Base-by-base conservation (phyloP, 2,888 invertebrate genomes). In the Orchestes rusci region DNA sequence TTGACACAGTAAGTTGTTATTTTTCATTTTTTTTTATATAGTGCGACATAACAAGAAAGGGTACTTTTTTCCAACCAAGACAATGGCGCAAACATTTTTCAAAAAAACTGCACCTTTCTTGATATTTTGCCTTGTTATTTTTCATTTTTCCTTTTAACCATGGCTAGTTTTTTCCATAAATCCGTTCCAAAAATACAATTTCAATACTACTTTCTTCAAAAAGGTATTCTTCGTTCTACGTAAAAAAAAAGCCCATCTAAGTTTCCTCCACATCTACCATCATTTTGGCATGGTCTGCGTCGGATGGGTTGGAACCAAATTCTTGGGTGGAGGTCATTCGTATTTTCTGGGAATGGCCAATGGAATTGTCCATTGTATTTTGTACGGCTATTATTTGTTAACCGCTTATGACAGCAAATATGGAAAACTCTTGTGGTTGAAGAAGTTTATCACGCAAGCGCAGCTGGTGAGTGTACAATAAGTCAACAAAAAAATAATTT, bases 221-320 rank as follows among this genome's bases (percentile, higher is more conserved):
- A 65, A 79, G 71, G 67, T 86, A 49, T 90, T 91, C 70, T 91
- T 91, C 65, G 78, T 87, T 10, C 67, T 91, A 52, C 73, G 89
- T 42, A 90, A 91, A 66, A 89, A 87, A 61, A 75, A 80, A 53
- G 80, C 77, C 46, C 91, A 92, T 70, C 74, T 90, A 12, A 76
- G 85, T 2, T 89, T 90, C 59, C 73, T 92, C 19, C 91, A 92
- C 60, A 79, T 90, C 3, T 90, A 90, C 61, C 91, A 92, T 65
- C 91, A 92, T 62, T 74, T 79, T 0, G 85, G 86, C 1, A 90
- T 92, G 88, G 76, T 83, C 0, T 29, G 78, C 3, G 73, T 79
- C 0, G 69, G 73, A 45, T 89, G 84, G 80, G 62, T 68, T n/a
- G 76, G 71, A 2, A 60, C 67, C 1, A 83, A 79, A 68, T 82